Base-by-base conservation (phyloP, 1,140 invertebrate genomes). In the Pseudomyrmex sp. region DNA sequence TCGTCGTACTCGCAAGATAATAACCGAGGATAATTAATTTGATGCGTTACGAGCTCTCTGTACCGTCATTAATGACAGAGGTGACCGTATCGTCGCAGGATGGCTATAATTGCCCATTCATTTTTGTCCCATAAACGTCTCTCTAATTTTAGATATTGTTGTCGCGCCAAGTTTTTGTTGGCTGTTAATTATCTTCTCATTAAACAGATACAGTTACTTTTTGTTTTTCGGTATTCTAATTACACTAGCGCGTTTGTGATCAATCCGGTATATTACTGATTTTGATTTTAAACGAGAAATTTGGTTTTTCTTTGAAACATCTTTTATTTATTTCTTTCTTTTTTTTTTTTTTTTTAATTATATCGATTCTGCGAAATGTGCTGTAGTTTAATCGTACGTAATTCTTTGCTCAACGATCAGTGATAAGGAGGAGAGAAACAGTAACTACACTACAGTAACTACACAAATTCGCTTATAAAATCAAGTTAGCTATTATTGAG, bases 11-110 rank as follows among this genome's bases (percentile, higher is more conserved):
- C 63, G 63, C 70, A 72, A 59, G 66, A 80, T 80, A 80, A 80
- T 80, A 80, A 80, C 56, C 76, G 54, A 18, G 54, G 76, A 58
- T 80, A 80, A 80, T 80, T 80, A 80, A 80, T 80, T 80, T 72
- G 76, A 70, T 80, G 66, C 76, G 76, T 80, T 70, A 80, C 72
- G 76, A 80, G 76, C 54, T 80, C 66, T 70, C 26, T 7, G 50
- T 68, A 68, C 50, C 75, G 62, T 56, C 44, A 26, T 80, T 80
- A 80, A 80, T 80, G 76, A 59, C 66, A 80, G 66, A 80, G 76
- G 44, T 80, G 76, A 59, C 66, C 66, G 76, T 80, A 80, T 80
- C 76, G 65, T 79, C 65, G 54, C 76, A 59, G 76, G 65, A 79
- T 35, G 74, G 74, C 50, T 63, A n/a, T 77, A 77, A 77, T 77